Base-by-base conservation (phyloP, 1,140 invertebrate genomes). In the Calliopsis andreniformis region DNA sequence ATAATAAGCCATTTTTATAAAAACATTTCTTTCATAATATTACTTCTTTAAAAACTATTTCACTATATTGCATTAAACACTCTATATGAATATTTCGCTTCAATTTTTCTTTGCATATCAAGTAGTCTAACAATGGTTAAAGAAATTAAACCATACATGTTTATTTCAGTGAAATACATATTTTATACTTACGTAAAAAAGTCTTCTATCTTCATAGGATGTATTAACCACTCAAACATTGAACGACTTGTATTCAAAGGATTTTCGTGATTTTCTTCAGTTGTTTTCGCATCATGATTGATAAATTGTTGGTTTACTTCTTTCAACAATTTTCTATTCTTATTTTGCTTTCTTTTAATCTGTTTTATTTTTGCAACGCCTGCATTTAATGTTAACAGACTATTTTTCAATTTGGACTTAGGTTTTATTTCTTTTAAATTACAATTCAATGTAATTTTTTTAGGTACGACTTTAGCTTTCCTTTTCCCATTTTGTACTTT, bases 201-300 rank as follows among this genome's bases (percentile, higher is more conserved):
- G 23, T 94, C 89, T 6, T 94, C 91, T 16, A 92, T 77, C 20
- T 91, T 87, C 3, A 96, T 91, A 14, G 96, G 96, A 87, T 94
- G 90, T 30, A 97, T 93, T 35, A 97, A 83, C 94, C 95, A 96
- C 77, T 94, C 90, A 80, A 97, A 95, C 23, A 95, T 83, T 72
- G 93, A 93, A 32, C 92, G 89, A 12, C 94, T 95, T 82, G 94
- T 91, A 72, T 92, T 87, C n/a, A 90, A 80, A 78, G 94, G 94
- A 87, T 94, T 88, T 14, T 51, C 35, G 12, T 32, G 23, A 55
- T 39, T 18, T 10, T 35, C 14, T 39, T 62, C 43, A 16, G n/a
- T 8, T 10, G 12, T 14, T 18, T 28, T 7, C 25, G 3, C 0
- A n/a, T 47, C 28, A 20, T 8, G 2, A 5, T 5, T 12, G 14